Evolutionary conservation across 35 echinoderm and acorn worm species (phyloP).

Genomic region (Ophioderma brevispina): DNA sequence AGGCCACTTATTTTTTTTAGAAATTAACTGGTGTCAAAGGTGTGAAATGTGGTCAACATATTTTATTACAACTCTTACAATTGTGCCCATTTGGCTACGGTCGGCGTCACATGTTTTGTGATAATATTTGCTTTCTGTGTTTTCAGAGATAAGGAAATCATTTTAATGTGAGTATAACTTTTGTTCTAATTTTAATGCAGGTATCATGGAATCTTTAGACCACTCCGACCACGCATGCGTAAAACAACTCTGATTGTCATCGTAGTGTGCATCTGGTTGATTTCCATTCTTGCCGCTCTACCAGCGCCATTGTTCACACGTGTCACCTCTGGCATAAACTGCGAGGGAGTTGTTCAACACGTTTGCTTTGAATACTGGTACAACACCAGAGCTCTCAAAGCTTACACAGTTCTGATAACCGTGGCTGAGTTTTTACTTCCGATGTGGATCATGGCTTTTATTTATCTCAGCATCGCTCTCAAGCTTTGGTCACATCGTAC

Average conservation of each 20-base stretch:
- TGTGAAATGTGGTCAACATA: too few species aligned
- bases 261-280: constrained; percentile 67
- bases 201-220: constrained; percentile 95
- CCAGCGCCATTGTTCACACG: constrained; percentile 68
- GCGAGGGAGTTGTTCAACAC: constrained; percentile 24
- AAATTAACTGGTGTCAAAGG: too few species aligned
- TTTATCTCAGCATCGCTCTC: constrained; percentile 85
- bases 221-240: constrained; percentile 87
- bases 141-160: background rate
- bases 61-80: too few species aligned
- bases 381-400: constrained; percentile 23
- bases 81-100: too few species aligned
- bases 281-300: constrained; percentile 73
- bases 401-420: constrained; percentile 65
- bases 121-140: background rate
- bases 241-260: constrained; percentile 73
- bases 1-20: too few species aligned
- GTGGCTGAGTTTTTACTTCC: constrained; percentile 80
- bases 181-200: constrained; percentile 35
- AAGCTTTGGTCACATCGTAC: constrained; percentile 91
- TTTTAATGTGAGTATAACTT: background rate
- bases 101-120: background rate
- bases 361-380: constrained; percentile 69
- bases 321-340: background rate
- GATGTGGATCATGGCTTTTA: constrained; percentile 85